Evolutionary conservation across 2,113 vertebrate species (phyloP), one percentile per base, ranked within the genome.

Genomic region (Crotalus horridus): DNA sequence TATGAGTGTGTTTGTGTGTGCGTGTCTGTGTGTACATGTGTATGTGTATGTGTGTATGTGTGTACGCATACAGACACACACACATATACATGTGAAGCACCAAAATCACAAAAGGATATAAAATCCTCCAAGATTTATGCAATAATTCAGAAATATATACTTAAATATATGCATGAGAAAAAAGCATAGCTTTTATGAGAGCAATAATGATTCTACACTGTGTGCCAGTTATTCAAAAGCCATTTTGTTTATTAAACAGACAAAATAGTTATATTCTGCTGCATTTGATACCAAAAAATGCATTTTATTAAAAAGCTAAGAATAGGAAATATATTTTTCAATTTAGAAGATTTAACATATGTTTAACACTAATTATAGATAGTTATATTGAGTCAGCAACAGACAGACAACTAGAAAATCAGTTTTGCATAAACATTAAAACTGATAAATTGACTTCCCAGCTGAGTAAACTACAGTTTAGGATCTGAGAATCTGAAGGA

Each of bases 141-240:
- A 95, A 88, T 95, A 96, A 92, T 59, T 93, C 51, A n/a, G n/a
- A 91, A 91, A 87, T 6, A 46, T 7, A 92, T 94, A 92, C 89
- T 93, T 87, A 89, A 48, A 94, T 90, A 88, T 23, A 91, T 33
- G 8, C 93, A 94, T 48, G 95, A 95, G 93, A 96, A 96, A 85
- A 92, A 93, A 93, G 89, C 0, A 64, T 93, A 95, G 93, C 92
- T 90, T 95, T 96, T 91, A 92, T 90, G 54, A 93, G 43, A 95
- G 95, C 94, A 90, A 96, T 95, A 58, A 93, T 88, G 48, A 9
- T 95, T 95, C 95, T 92, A 93, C 95, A 94, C 95, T 90, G 10
- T 53, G 93, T 96, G 94, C 96, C 93, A 91, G 8, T 64, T 94
- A 90, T 95, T 94, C 81, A 91, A 56, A 95, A 95, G 95, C 94